phyloP scores from a whole-genome alignment of 2,113 vertebrate species.

The Gopherus evgoodei region DNA sequence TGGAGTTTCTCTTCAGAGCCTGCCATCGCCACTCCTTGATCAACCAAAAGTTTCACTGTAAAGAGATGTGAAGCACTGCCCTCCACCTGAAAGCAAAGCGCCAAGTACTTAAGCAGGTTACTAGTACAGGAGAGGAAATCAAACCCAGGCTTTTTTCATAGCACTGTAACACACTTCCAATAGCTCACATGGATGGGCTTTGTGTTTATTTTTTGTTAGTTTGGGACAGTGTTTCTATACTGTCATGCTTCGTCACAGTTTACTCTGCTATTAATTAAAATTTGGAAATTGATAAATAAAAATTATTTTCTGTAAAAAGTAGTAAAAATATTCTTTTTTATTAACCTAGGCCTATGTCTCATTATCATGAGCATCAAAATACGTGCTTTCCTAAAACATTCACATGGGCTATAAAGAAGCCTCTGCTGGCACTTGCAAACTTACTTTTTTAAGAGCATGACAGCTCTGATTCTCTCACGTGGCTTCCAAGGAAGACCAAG shows the following conservation, averaged over 20 bases:
- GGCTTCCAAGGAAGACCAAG: rapidly evolving
- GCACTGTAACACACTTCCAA: neutral
- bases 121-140: neutral
- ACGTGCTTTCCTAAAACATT: neutral
- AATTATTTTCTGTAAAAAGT: neutral
- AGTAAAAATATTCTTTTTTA: neutral
- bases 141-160: neutral
- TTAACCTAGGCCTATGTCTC: neutral
- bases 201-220: neutral
- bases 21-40: neutral
- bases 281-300: neutral
- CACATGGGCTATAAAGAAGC: neutral
- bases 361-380: rapidly evolving
- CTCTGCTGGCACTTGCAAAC: rapidly evolving
- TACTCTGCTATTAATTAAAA: neutral
- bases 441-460: rapidly evolving
- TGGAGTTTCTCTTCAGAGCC: neutral
- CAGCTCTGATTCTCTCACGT: neutral
- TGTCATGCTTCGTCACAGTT: neutral
- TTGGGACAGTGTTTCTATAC: neutral
- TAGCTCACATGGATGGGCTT: neutral
- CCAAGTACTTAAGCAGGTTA: neutral
- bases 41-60: neutral
- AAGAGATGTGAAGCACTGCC: neutral
- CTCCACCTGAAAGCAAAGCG: neutral